phyloP scores from a whole-genome alignment of 2,888 invertebrate genomes.

The Keiferia lycopersicella region DNA sequence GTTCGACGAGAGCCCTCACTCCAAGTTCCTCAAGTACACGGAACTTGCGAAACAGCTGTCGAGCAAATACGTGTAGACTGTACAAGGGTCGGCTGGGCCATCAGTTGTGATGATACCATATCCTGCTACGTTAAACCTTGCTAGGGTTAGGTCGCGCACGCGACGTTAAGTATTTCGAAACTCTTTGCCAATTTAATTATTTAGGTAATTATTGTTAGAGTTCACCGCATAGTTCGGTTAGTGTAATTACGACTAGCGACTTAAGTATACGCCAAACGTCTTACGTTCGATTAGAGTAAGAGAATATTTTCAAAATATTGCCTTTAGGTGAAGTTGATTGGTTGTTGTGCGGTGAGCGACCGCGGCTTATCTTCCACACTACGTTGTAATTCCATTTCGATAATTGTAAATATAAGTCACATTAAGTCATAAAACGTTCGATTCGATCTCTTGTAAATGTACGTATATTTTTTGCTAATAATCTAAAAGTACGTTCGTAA shows the following conservation, averaged over 20 bases:
- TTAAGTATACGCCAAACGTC: conserved; percentile 82
- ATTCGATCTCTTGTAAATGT: conserved; percentile 82
- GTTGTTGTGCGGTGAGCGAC: conserved; percentile 50
- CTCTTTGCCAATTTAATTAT: conserved; percentile 82
- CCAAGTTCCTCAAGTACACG: conserved; percentile 98
- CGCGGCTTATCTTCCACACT: conserved; percentile 75
- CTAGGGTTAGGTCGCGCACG: conserved; percentile 75
- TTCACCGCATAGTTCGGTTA: conserved; percentile 79
- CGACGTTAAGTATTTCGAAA: conserved; percentile 80
- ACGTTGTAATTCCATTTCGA: conserved; percentile 79
- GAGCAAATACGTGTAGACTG: conserved; percentile 94
- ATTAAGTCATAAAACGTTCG: conserved; percentile 76
- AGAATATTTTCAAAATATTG: conserved; percentile 80
- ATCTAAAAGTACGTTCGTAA: conserved; percentile 47
- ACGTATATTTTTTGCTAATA: conserved; percentile 78
- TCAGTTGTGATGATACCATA: conserved; percentile 89
- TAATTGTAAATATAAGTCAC: conserved; percentile 79
- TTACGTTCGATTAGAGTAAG: conserved; percentile 78
- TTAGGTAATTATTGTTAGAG: conserved; percentile 78
- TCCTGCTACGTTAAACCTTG: conserved; percentile 84
- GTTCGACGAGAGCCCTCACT: conserved; percentile 95
- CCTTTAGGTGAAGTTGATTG: conserved; percentile 71
- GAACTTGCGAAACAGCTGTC: conserved; percentile 99
- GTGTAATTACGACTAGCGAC: conserved; percentile 79
- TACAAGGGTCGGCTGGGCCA: conserved; percentile 55